Evolutionary conservation across 2,888 invertebrate genomes (phyloP).

Genomic region (Dione juno): DNA sequence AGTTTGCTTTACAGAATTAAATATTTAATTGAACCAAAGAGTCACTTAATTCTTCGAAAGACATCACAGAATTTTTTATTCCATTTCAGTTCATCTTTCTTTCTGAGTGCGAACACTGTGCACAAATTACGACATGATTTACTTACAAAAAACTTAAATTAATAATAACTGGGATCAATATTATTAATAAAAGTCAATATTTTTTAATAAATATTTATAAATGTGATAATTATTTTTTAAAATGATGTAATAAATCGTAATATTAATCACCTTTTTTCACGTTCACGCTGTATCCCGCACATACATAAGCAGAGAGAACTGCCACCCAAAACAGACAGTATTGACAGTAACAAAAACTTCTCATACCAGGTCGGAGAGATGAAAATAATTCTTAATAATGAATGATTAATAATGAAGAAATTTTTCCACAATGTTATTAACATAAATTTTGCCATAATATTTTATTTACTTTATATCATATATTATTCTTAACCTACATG

Average conservation of each 20-base stretch:
- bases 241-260: background rate
- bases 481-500: background rate
- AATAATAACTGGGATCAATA: slow-evolving; percentile 46
- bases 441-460: too few relatives aligned
- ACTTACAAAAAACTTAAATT: slow-evolving; percentile 62
- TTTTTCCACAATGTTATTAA: too few relatives aligned
- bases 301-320: too few relatives aligned
- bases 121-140: slow-evolving; percentile 74
- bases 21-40: slow-evolving; percentile 23
- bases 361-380: too few relatives aligned
- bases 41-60: slow-evolving; percentile 60
- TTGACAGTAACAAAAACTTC: too few relatives aligned
- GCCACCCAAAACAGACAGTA: too few relatives aligned
- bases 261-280: background rate
- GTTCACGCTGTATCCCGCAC: background rate
- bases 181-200: background rate
- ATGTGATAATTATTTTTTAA: too few relatives aligned
- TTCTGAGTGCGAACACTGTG: slow-evolving; percentile 66
- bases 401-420: too few relatives aligned
- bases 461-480: too few relatives aligned
- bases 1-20: slow-evolving; percentile 4
- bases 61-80: slow-evolving; percentile 72
- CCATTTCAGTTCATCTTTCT: slow-evolving; percentile 60
- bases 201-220: too few relatives aligned
- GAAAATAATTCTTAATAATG: too few relatives aligned